A percentile compares a stretch with the other conserved stretches of the same genome.
Conservation (phyloP, 1,140 invertebrate genomes). For the Ostrea edulis region DNA sequence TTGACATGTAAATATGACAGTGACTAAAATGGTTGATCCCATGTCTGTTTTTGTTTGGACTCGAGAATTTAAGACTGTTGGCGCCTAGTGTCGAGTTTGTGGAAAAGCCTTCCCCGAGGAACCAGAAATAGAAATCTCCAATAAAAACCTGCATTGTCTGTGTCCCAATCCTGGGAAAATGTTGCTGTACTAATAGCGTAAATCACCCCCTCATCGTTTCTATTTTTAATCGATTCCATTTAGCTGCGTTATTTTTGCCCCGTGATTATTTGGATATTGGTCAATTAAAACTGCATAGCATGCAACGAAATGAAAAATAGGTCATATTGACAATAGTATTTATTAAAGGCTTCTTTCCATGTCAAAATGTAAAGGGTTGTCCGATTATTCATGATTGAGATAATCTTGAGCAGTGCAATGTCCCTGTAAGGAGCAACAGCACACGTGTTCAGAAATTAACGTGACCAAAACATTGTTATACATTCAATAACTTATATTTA, state of each 20-base stretch:
- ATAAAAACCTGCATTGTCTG: conserved; percentile 18
- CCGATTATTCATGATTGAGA: background rate
- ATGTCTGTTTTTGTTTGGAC: conserved; percentile 1
- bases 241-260: background rate
- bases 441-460: background rate
- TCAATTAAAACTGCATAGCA: background rate
- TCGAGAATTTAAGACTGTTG: background rate
- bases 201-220: background rate
- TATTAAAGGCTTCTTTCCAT: background rate
- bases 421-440: conserved; percentile 82
- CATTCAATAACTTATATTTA: too few relatives aligned
- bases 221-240: background rate
- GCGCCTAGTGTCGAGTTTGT: background rate
- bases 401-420: conserved; percentile 82
- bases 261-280: background rate
- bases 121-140: conserved; percentile 5
- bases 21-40: background rate
- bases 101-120: conserved; percentile 15
- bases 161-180: background rate
- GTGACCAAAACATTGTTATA: conserved; percentile 69
- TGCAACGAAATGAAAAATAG: background rate
- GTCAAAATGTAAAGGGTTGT: background rate
- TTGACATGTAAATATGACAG: background rate
- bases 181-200: background rate
- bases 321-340: background rate